Base-by-base conservation (phyloP, 2,888 invertebrate genomes). In the Macrosoma leucophasiata region DNA sequence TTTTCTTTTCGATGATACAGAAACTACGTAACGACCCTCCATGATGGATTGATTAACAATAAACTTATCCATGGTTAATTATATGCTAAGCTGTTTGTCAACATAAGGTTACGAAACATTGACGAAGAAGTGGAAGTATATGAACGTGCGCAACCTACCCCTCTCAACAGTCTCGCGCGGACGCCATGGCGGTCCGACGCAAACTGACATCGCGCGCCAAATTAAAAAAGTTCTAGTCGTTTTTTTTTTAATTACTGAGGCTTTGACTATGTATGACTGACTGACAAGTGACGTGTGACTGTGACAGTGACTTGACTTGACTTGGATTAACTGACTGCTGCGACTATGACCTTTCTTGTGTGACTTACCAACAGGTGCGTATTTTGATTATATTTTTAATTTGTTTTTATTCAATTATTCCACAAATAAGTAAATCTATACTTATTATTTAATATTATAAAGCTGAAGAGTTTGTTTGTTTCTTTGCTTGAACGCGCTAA, bases 41-140 rank as follows among this genome's bases (percentile, higher is more conserved):
- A n/a, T n/a, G n/a, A n/a, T n/a, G n/a, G n/a, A n/a, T n/a, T n/a
- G n/a, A n/a, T n/a, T n/a, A n/a, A n/a, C n/a, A n/a, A n/a, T n/a
- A n/a, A n/a, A n/a, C n/a, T n/a, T n/a, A n/a, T n/a, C n/a, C n/a
- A n/a, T n/a, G n/a, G n/a, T 37, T 38, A 34, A 33, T 20, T 27
- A 27, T 14, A 19, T 18, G 10, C 17, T 22, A 10, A 18, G 22
- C 13, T 37, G 33, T 45, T 50, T 52, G 44, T 52, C 49, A 48
- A 48, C 46, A 45, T 43, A 33, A 36, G 29, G 29, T 60, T 55
- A 43, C 57, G 50, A 50, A 48, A 52, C 37, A 7, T 8, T 15
- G 32, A 15, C 32, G 51, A 56, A 65, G 81, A 58, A 72, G 79
- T 78, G 79, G 81, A 52, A 73, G 70, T 81, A 81, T 82, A 72